These are phyloP conservation scores for Pungitius pungitius DNA, from an alignment of 2,113 vertebrate genomes.

Conservation along the genomic window DNA sequence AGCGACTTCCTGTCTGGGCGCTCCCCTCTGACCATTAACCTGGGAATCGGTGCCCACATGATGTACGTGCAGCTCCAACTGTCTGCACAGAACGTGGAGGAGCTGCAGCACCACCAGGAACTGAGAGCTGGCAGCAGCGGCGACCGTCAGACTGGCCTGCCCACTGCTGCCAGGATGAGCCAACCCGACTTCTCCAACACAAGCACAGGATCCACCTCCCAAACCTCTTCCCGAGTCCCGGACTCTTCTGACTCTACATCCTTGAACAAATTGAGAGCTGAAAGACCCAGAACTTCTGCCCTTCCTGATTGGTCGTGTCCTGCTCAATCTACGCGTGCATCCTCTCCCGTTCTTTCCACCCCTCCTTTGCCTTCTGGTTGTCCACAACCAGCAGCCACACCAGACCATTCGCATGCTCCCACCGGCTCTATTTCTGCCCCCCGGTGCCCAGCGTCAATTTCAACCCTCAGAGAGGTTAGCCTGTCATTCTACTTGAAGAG, in stretches of 20 bases:
- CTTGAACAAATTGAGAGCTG: not conserved
- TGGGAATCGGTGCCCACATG: slow-evolving; percentile 91
- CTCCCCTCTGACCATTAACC: slow-evolving; percentile 89
- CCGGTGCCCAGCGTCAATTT: slow-evolving; percentile 72
- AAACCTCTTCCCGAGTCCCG: not conserved
- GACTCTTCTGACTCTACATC: slow-evolving; percentile 7
- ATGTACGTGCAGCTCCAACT: slow-evolving; percentile 97
- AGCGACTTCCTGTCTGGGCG: slow-evolving; percentile 79
- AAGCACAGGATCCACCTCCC: slow-evolving; percentile 20
- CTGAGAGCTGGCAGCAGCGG: not conserved
- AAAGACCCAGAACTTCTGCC: slow-evolving; percentile 22
- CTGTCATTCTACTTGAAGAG: not conserved
- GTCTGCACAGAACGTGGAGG: slow-evolving; percentile 85
- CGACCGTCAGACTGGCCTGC: not conserved
- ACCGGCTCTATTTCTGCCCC: slow-evolving; percentile 61
- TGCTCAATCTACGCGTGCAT: not conserved
- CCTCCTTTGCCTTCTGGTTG: slow-evolving; percentile 4
- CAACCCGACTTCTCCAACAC: slow-evolving; percentile 16
- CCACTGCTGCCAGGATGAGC: not conserved
- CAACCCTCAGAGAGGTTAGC: slow-evolving; percentile 85
- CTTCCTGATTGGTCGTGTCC: slow-evolving; percentile 26
- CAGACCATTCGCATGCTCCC: slow-evolving; percentile 68
- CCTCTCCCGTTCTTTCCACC: not conserved
- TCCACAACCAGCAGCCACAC: slow-evolving; percentile 31
- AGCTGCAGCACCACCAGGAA: slow-evolving; percentile 77